Conservation (phyloP, 2,797 vertebrate species). For the Merluccius polli region DNA sequence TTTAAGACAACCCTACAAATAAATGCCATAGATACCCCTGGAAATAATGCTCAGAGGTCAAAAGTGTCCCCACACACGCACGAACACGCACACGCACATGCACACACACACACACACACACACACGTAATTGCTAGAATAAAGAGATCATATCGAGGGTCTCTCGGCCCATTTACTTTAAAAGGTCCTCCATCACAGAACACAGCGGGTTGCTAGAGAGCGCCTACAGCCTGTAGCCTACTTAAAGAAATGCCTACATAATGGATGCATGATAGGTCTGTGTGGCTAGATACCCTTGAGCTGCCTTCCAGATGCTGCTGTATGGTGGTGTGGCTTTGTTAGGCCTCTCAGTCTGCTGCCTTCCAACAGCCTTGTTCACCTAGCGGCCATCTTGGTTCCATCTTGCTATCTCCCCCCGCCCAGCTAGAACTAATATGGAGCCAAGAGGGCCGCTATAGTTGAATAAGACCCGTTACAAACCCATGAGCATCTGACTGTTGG, state of each 20-base stretch:
- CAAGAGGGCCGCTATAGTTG: too few species aligned
- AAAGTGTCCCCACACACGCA: not conserved
- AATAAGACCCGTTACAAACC: too few species aligned
- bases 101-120: not conserved
- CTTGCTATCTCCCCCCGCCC: too few species aligned
- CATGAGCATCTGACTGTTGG: too few species aligned
- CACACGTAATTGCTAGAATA: not conserved
- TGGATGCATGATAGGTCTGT: conserved; percentile 7
- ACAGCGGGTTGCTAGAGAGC: too few species aligned
- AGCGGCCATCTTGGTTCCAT: not conserved
- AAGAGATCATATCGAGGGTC: not conserved
- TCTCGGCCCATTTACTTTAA: not conserved
- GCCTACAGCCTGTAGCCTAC: not conserved
- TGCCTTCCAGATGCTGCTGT: conserved; percentile 15
- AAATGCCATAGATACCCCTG: too few species aligned
- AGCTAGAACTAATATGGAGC: too few species aligned
- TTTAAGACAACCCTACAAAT: not conserved
- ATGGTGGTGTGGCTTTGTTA: not conserved
- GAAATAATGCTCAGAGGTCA: too few species aligned
- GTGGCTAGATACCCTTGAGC: not conserved
- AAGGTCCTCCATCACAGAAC: not conserved
- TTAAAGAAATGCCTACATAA: not conserved
- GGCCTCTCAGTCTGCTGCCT: not conserved
- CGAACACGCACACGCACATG: not conserved
- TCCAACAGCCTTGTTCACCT: not conserved